Base-by-base conservation (phyloP, 2,113 vertebrate genomes). In the Myrmecophaga tridactyla region DNA sequence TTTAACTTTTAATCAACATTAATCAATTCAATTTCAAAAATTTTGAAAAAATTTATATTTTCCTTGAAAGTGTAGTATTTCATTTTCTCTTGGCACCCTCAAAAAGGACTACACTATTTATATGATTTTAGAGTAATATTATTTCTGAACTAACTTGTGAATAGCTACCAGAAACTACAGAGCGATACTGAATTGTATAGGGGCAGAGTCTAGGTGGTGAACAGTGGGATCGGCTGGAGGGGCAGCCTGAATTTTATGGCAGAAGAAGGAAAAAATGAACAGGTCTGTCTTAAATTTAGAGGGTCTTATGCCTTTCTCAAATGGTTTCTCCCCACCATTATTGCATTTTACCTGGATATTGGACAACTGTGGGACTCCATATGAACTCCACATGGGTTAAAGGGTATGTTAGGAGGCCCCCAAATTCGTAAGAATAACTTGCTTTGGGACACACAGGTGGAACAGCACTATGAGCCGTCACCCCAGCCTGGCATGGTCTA, bases 221-320 rank as follows among this genome's bases (percentile, higher is more conserved):
- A 14, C 6, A 73, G 27, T 67, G 36, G 39, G 41, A 31, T 36
- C 25, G 7, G 7, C 58, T 12, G 0, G 7, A 41, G 62, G 29
- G 13, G 27, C 53, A 27, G 27, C 65, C 36, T 58, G 41, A 73
- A 39, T 87, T 89, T 91, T 85, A 69, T n/a, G 46, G 10, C 41
- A 60, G 27, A 92, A 92, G 17, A 92, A 2, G 14, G 43, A 81
- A 80, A 67, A 14, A n/a, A n/a, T n/a, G 56, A 62, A 93, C 6
- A 72, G 46, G 34, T 73, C 72, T 92, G 34, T 73, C 72, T 92
- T 23, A 93, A 53, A 80, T 83, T 34, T n/a, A 25, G 62, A 62
- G 53, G 48, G 9, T 46, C 36, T 17, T 91, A 6, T 62, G 25
- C 1, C 29, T 89, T 88, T 86, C 46, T 76, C 18, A 72, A 53